Evolutionary conservation across 2,797 vertebrate species (phyloP), one percentile per base, ranked within the genome.

Genomic region (Remorina albescens): DNA sequence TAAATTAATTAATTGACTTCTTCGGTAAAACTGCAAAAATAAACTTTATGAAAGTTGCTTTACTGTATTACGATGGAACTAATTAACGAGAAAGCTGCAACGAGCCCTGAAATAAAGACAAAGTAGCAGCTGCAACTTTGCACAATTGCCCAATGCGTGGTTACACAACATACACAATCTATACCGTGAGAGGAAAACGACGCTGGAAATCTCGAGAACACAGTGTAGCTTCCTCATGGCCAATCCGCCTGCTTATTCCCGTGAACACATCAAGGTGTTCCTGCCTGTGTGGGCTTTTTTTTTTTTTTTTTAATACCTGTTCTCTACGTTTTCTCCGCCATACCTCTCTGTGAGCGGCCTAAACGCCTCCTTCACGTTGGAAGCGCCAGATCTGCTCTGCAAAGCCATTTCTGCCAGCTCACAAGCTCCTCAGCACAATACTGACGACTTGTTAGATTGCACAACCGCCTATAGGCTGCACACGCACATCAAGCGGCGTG

Each of bases 381-480:
- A 50, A 55, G 83, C 65, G 25, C 56, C 44, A 82, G 82, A 73
- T 81, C 80, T 61, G 88, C 80, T 86, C 71, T 66, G 63, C 76
- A 37, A n/a, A 86, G 75, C 80, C 82, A 71, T 79, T 83, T 68
- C 81, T 86, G 83, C 82, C 85, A 85, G 81, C 84, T 86, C 86
- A 86, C 78, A 61, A 86, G 72, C 89, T 86, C 78, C 78, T 63
- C 85, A 59, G 74, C 32, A 83, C 84, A 82, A 85, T 70, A 86
- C 85, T 84, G 89, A 83, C 85, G 89, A 92, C 90, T 92, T 93
- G 89, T 93, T 92, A 90, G 89, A 93, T 92, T 92, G 88, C 90
- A 93, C 86, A 90, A 90, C 89, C 82, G 84, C 75, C 76, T 84
- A 84, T 78, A 85, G 79, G 80, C 76, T 83, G 59, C 79, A 83